Conservation (phyloP, 2,888 invertebrate species). For the Resseliella maxima region DNA sequence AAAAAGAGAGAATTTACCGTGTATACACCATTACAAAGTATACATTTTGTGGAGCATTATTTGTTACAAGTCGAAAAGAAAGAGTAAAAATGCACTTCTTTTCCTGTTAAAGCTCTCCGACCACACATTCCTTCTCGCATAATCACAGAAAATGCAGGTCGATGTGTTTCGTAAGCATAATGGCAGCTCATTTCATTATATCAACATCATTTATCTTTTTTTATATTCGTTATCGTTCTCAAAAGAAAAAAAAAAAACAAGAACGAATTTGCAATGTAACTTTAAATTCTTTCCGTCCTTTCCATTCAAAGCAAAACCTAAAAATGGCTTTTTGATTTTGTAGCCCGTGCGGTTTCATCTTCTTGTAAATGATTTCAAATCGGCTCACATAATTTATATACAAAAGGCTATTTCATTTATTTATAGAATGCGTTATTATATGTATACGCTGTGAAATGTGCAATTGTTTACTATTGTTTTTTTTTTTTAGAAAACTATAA, state of each 20-base stretch:
- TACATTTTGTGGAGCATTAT: background rate
- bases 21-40: background rate
- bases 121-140: background rate
- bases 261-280: background rate
- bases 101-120: background rate
- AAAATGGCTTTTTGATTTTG: background rate
- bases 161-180: conserved; percentile 12
- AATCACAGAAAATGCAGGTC: conserved; percentile 4
- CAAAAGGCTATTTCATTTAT: background rate
- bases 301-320: too few species aligned
- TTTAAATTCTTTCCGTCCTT: conserved; percentile 8
- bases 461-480: background rate
- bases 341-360: background rate
- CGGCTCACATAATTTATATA: background rate
- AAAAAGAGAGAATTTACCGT: too few species aligned
- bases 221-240: conserved; percentile 21
- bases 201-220: conserved; percentile 48
- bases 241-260: too few species aligned
- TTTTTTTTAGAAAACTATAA: background rate
- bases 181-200: conserved; percentile 29
- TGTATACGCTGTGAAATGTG: background rate
- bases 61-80: conserved; percentile 25
- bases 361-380: background rate
- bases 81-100: background rate
- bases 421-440: conserved; percentile 24